A percentile compares a stretch with the other conserved stretches of the same genome.
phyloP scores from a whole-genome alignment of 2,113 vertebrate species.

The Pyxicephalus adspersus region DNA sequence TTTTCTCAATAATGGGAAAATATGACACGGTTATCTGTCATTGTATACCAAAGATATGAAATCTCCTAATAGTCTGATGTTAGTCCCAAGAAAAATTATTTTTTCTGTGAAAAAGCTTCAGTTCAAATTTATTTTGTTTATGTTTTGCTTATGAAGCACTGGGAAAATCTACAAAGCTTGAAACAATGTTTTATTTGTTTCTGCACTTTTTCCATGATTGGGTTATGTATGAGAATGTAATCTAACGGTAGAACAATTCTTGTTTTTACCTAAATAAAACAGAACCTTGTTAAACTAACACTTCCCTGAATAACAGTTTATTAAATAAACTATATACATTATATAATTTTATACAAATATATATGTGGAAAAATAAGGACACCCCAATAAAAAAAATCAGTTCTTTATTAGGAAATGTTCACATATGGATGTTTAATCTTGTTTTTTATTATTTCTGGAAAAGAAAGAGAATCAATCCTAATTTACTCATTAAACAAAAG shows the following conservation, averaged over 20 bases:
- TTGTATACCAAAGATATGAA: not conserved
- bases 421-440: too few species aligned
- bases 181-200: too few species aligned
- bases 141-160: conserved; percentile 17
- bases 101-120: not conserved
- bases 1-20: not conserved
- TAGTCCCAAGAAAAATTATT: conserved; percentile 1
- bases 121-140: conserved; percentile 15
- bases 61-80: conserved; percentile 14
- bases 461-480: too few species aligned
- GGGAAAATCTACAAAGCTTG: not conserved
- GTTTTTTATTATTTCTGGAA: too few species aligned
- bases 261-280: not conserved
- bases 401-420: too few species aligned
- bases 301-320: too few species aligned
- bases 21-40: not conserved
- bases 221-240: not conserved
- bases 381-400: too few species aligned
- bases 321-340: too few species aligned
- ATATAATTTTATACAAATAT: too few species aligned
- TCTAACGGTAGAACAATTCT: not conserved
- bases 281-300: not conserved
- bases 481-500: too few species aligned
- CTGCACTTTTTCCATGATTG: not conserved
- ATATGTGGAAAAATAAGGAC: too few species aligned